Evolutionary conservation across 2,888 invertebrate species (phyloP).

Genomic region (Meteorus colon): DNA sequence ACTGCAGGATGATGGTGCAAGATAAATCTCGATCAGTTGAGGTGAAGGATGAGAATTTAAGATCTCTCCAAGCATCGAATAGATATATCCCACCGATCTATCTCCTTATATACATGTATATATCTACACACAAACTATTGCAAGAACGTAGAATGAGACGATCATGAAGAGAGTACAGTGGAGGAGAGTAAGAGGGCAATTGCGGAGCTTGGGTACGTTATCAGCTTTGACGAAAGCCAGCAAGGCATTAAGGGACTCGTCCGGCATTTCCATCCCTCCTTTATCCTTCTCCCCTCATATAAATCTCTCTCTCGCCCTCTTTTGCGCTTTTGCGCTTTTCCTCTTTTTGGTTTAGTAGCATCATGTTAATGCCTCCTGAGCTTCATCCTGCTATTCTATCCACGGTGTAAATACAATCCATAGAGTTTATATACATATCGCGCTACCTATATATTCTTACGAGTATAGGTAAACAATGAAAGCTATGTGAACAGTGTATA

Average conservation of each 20-base stretch:
- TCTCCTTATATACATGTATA: too few relatives aligned
- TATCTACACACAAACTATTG: background rate
- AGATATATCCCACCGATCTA: slow-evolving; percentile 38
- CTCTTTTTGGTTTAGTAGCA: background rate
- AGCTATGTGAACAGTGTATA: background rate
- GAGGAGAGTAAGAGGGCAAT: slow-evolving; percentile 10
- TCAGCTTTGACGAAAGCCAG: slow-evolving; percentile 54
- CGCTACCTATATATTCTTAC: background rate
- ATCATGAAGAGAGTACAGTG: slow-evolving; percentile 10
- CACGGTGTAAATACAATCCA: slow-evolving; percentile 23
- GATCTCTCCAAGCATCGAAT: slow-evolving; percentile 46
- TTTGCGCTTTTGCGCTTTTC: background rate
- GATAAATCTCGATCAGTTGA: slow-evolving; percentile 42
- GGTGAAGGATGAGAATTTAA: slow-evolving; percentile 45
- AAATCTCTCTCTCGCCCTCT: background rate
- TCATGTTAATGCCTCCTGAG: slow-evolving; percentile 26
- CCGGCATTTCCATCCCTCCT: slow-evolving; percentile 34
- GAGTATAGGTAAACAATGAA: background rate
- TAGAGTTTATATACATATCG: background rate
- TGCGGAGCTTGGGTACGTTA: slow-evolving; percentile 45
- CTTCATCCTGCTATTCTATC: slow-evolving; percentile 21
- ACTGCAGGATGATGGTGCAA: slow-evolving; percentile 4
- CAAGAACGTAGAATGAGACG: slow-evolving; percentile 11
- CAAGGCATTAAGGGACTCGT: slow-evolving; percentile 49
- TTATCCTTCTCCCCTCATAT: background rate